A percentile compares a stretch with the other conserved stretches of the same genome.
phyloP scores from a whole-genome alignment of 2,888 invertebrate species.

The Fissipunctia ypsillon region DNA sequence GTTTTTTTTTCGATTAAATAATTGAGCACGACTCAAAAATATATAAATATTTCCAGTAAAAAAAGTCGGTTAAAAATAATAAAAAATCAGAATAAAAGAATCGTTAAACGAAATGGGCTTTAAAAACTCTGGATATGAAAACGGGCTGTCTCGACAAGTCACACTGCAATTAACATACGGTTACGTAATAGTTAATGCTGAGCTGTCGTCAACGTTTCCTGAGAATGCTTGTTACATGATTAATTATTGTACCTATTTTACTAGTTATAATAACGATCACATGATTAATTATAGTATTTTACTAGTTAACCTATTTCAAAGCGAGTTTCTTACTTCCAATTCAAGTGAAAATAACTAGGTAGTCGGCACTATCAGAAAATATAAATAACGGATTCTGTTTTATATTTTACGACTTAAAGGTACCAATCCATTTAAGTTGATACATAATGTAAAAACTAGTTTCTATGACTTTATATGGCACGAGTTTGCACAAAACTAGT shows the following conservation, averaged over 20 bases:
- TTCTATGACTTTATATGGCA: neutral
- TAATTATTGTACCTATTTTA: constrained; percentile 57
- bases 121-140: constrained; percentile 35
- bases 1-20: neutral
- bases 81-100: neutral
- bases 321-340: constrained; percentile 37
- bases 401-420: constrained; percentile 14
- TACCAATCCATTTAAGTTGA: neutral
- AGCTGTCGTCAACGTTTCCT: constrained; percentile 52
- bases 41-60: neutral
- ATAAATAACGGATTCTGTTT: constrained; percentile 9
- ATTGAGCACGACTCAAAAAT: too few relatives aligned
- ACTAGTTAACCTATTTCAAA: constrained; percentile 38
- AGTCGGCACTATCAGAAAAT: constrained; percentile 7
- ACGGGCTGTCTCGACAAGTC: constrained; percentile 35
- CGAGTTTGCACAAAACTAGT: constrained; percentile 4
- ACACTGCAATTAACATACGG: constrained; percentile 50
- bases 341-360: neutral
- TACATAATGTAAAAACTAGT: constrained; percentile 6
- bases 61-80: neutral
- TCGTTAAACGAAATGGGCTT: neutral
- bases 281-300: constrained; percentile 54
- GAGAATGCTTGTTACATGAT: constrained; percentile 53
- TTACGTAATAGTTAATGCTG: constrained; percentile 60
- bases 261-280: too few relatives aligned